Base-by-base conservation (phyloP, 2,888 invertebrate species). In the Linnaemya vulpina region DNA sequence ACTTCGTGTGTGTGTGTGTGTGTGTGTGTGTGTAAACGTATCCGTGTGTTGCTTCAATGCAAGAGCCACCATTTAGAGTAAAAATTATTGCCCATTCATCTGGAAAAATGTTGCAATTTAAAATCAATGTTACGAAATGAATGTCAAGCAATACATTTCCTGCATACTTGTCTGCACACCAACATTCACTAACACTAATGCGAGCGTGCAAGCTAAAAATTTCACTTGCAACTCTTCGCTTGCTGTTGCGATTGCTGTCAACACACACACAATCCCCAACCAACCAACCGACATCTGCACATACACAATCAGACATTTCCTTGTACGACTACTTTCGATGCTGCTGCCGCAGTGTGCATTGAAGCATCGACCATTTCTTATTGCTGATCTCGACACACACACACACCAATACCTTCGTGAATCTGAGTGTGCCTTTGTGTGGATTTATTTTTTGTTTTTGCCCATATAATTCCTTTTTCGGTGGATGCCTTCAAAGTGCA, bases 121-220 rank as follows among this genome's bases (percentile, higher is more conserved):
- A 87, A 87, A 87, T 87, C 87, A 87, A 84, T 86, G 87, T 87
- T 76, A 86, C 81, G 79, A 85, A 86, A 87, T 87, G 84, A 87
- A 87, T 87, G 86, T 86, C 82, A 86, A 85, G 82, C 86, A 86
- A 87, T 87, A 84, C 86, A 86, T 86, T 86, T 80, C 73, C 73
- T 30, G 49, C 75, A 63, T 80, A 71, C 76, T 73, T 82, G 68
- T 75, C 38, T 74, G 60, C 15, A 74, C 68, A 80, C 51, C 55
- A n/a, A 60, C 67, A 76, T 51, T 51, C 15, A 62, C 65, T 20
- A 58, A 78, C 46, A 62, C n/a, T 25, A 43, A 8, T 15, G 43
- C n/a, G 11, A 65, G 22, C 22, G 70, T 13, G 55, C 13, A 49
- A 46, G 30, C 65, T 3, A 49, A 46, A 17, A 55, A 53, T 40